These are phyloP conservation scores for Iselma pallidipennis DNA, from an alignment of 2,888 invertebrate species.

Conservation along the genomic window DNA sequence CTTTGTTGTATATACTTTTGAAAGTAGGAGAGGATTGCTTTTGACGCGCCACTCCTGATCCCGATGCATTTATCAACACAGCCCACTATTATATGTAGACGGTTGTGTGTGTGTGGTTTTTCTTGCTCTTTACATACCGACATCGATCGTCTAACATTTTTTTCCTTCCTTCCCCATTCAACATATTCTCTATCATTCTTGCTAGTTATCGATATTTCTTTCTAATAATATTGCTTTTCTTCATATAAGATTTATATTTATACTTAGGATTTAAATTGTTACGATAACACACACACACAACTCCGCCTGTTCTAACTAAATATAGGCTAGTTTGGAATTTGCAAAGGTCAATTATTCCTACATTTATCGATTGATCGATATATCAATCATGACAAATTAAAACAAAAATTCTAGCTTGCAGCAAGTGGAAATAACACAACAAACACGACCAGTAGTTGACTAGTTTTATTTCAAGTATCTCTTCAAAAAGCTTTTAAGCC, in stretches of 20 bases:
- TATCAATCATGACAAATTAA: neutral
- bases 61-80: constrained; percentile 12
- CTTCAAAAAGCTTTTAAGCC: too few species aligned
- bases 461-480: too few species aligned
- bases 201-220: neutral
- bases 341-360: constrained; percentile 37
- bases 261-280: constrained; percentile 17
- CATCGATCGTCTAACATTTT: neutral
- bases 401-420: neutral
- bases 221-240: neutral
- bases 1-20: neutral
- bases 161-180: neutral
- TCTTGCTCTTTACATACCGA: neutral
- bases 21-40: constrained; percentile 3
- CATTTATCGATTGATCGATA: neutral
- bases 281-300: constrained; percentile 38
- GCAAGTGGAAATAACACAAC: too few species aligned
- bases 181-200: too few species aligned
- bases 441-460: too few species aligned
- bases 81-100: constrained; percentile 6
- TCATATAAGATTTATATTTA: constrained; percentile 13
- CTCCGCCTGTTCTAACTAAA: constrained; percentile 37
- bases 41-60: constrained; percentile 15
- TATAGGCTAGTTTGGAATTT: constrained; percentile 44
- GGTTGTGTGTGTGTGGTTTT: neutral